Conservation (phyloP, 2,113 vertebrate genomes). For the Sakesphorus luctuosus region DNA sequence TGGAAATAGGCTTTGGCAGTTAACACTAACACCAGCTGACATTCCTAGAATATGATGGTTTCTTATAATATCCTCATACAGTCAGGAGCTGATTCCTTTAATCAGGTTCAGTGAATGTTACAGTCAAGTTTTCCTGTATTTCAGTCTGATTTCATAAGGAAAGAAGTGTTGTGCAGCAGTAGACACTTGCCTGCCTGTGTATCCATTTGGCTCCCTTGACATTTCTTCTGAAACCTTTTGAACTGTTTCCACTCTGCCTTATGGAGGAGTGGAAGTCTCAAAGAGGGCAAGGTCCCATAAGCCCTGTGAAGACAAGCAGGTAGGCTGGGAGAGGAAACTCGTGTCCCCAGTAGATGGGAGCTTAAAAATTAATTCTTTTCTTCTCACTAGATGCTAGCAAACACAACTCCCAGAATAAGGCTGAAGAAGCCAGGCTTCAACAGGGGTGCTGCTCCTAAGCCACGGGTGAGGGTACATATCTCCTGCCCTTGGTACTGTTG, state of each 20-base stretch:
- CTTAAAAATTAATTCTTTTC: neutral
- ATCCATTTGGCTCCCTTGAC: fast-evolving
- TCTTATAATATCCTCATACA: neutral
- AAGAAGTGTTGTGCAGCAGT: neutral
- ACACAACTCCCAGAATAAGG: neutral
- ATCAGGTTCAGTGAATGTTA: neutral
- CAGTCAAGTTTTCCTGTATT: neutral
- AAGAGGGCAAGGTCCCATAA: neutral
- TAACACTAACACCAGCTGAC: neutral
- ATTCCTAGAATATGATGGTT: neutral
- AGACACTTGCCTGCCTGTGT: neutral
- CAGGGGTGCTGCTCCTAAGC: neutral
- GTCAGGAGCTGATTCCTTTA: neutral
- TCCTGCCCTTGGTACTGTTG: neutral
- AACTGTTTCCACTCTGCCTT: neutral
- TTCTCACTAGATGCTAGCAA: neutral
- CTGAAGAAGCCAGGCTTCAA: neutral
- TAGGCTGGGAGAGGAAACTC: neutral
- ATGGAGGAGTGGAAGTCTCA: fast-evolving
- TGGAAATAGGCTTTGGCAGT: neutral
- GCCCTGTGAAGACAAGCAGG: neutral
- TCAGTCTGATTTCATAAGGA: neutral
- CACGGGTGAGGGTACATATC: fast-evolving
- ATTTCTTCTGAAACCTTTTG: neutral
- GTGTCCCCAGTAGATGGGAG: fast-evolving